A percentile compares a stretch with the other conserved stretches of the same genome.
Evolutionary conservation across 2,888 invertebrate genomes (phyloP).

Genomic region (Furcula furcula): DNA sequence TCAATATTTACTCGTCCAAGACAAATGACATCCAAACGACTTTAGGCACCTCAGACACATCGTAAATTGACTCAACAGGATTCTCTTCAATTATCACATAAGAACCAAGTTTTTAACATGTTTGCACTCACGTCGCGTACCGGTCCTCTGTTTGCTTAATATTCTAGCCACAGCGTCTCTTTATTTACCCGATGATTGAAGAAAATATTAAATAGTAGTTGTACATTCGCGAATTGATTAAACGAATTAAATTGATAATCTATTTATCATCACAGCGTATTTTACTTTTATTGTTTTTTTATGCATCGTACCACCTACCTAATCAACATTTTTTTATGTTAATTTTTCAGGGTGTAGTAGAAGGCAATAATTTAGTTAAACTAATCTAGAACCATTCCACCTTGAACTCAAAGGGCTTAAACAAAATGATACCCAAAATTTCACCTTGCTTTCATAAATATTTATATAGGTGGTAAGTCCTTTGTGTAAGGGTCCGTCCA

Average conservation of each 20-base stretch:
- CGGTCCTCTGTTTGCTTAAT: constrained; percentile 37
- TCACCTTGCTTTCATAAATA: no score
- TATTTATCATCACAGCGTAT: no score
- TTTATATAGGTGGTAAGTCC: no score
- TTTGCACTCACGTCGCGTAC: constrained; percentile 39
- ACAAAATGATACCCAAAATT: no score
- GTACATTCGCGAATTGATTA: constrained; percentile 16
- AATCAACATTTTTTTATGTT: no score
- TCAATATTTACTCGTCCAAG: constrained; percentile 15
- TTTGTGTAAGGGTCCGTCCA: no score
- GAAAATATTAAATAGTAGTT: constrained; percentile 19
- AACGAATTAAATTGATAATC: neutral
- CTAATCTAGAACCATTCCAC: no score
- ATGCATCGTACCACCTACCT: no score
- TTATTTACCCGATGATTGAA: constrained; percentile 19
- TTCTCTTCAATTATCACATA: constrained; percentile 47
- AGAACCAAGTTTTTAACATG: constrained; percentile 40
- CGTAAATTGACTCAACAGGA: constrained; percentile 49
- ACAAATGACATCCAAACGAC: constrained; percentile 43
- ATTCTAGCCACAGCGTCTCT: constrained; percentile 23
- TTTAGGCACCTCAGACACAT: constrained; percentile 36
- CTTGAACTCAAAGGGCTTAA: no score
- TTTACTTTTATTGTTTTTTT: no score
- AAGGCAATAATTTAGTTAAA: no score
- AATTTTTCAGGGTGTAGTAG: no score